These are phyloP conservation scores for Sternotherus odoratus DNA, from an alignment of 2,797 vertebrate species.

Conservation along the genomic window DNA sequence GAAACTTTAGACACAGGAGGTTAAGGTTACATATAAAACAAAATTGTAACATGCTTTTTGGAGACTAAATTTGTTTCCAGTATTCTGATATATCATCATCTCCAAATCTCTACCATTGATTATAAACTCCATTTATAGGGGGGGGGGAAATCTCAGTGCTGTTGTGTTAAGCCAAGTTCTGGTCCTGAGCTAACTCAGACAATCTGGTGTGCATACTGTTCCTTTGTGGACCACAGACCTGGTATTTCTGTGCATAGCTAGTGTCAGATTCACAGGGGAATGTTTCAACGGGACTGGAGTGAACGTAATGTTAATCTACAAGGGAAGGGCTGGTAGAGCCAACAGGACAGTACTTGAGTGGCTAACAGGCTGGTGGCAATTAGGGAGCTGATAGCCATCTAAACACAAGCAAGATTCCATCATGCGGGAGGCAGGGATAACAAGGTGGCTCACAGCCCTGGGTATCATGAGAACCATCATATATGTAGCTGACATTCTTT, in stretches of 20 bases:
- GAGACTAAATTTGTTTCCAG: not conserved
- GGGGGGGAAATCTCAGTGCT: not conserved
- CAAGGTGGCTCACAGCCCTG: no score
- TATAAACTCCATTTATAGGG: no score
- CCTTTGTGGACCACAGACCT: not conserved
- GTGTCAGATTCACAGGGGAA: not conserved
- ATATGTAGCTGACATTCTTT: not conserved
- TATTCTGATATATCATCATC: not conserved
- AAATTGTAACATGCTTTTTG: no score
- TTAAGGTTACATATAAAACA: not conserved
- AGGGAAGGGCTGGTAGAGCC: not conserved
- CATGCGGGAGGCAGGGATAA: not conserved
- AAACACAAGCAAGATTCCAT: not conserved
- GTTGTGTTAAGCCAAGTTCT: not conserved
- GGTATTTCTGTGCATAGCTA: not conserved
- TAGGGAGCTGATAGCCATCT: not conserved
- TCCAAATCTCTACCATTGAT: not conserved
- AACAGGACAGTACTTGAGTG: not conserved
- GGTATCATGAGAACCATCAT: no score
- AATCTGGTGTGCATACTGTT: not conserved
- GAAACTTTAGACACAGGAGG: not conserved
- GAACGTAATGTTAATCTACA: not conserved
- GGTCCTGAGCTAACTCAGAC: not conserved
- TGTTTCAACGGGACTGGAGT: not conserved
- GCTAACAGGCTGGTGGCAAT: not conserved